phyloP scores from a whole-genome alignment of 2,888 invertebrate genomes.

The Ligdia adustata region DNA sequence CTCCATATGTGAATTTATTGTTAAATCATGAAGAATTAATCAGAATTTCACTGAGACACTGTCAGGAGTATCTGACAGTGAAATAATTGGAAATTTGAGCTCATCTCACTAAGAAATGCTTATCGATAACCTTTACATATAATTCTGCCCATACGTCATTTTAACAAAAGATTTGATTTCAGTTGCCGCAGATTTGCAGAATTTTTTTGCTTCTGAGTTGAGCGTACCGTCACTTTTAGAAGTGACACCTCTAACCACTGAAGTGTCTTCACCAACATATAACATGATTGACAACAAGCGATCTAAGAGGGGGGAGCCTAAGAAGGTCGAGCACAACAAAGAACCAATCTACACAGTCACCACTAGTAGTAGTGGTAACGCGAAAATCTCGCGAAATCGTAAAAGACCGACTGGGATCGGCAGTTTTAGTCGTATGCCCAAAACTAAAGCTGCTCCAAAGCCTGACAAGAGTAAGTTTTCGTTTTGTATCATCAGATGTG shows the following conservation, averaged over 20 bases:
- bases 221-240: constrained; percentile 55
- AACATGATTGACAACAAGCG: constrained; percentile 71
- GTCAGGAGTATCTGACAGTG: too few relatives aligned
- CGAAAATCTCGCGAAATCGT: constrained; percentile 65
- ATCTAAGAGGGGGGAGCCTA: constrained; percentile 60
- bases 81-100: too few relatives aligned
- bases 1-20: too few relatives aligned
- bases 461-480: constrained; percentile 49
- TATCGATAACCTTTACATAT: too few relatives aligned
- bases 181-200: constrained; percentile 40
- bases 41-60: too few relatives aligned
- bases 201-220: constrained; percentile 48
- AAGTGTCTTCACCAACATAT: constrained; percentile 27
- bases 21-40: too few relatives aligned
- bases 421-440: constrained; percentile 63
- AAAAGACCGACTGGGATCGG: constrained; percentile 59
- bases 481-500: constrained; percentile 6
- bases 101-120: too few relatives aligned
- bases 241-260: constrained; percentile 35
- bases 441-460: constrained; percentile 45
- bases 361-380: constrained; percentile 67
- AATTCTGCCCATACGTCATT: too few relatives aligned
- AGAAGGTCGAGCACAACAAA: constrained; percentile 51
- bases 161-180: too few relatives aligned
- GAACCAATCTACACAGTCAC: constrained; percentile 70